Conservation (phyloP, 2,113 vertebrate genomes). For the Cryptomyrus ogoouensis region DNA sequence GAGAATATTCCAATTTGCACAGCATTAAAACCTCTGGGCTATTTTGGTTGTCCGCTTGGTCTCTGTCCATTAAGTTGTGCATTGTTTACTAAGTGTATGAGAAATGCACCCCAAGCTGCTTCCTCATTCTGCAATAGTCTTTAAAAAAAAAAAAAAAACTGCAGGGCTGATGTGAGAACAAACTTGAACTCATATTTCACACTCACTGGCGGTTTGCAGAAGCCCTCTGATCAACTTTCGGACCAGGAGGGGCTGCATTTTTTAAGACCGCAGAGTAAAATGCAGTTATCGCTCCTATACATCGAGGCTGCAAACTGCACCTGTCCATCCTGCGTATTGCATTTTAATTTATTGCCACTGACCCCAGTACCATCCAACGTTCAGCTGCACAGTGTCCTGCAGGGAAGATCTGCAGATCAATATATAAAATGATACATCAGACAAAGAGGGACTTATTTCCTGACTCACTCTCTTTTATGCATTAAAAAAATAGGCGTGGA, state of each 20-base stretch:
- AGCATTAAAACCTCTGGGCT: slow-evolving; percentile 22
- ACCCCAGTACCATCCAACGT: neutral
- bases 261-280: neutral
- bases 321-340: neutral
- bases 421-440: neutral
- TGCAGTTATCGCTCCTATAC: neutral
- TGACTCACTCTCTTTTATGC: neutral
- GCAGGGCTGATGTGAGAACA: neutral
- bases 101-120: neutral
- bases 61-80: slow-evolving; percentile 2
- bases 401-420: neutral
- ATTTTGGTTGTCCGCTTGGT: slow-evolving; percentile 3
- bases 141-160: neutral
- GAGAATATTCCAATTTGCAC: slow-evolving; percentile 21
- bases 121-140: neutral
- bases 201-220: neutral
- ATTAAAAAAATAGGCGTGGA: neutral
- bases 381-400: neutral
- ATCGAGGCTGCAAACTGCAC: neutral
- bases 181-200: neutral
- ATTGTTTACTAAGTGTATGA: slow-evolving; percentile 12
- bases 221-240: neutral
- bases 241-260: neutral
- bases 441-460: neutral
- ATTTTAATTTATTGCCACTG: neutral